Evolutionary conservation across 2,113 vertebrate species (phyloP).

Genomic region (Haemorhous mexicanus): DNA sequence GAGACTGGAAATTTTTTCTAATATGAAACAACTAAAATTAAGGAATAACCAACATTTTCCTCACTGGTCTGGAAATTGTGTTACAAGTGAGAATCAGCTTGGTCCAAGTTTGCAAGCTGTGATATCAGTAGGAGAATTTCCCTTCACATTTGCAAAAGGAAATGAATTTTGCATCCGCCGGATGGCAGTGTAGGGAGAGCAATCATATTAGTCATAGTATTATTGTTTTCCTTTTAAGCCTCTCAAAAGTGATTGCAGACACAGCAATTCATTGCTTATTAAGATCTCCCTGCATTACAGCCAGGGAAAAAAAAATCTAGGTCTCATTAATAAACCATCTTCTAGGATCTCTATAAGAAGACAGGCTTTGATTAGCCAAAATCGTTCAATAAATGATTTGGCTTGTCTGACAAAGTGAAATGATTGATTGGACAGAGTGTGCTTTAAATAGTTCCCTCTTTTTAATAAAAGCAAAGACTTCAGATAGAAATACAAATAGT

Average conservation of each 20-base stretch:
- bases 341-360: background rate
- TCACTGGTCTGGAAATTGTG: background rate
- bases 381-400: background rate
- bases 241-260: slow-evolving; percentile 51
- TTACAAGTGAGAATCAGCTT: background rate
- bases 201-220: background rate
- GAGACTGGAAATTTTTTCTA: background rate
- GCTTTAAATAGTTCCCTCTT: background rate
- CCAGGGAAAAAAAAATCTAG: background rate
- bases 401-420: background rate
- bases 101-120: background rate
- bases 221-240: slow-evolving; percentile 41
- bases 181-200: slow-evolving; percentile 58
- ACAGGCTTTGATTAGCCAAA: slow-evolving; percentile 3
- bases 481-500: background rate
- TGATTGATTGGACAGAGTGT: background rate
- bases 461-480: background rate
- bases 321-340: slow-evolving; percentile 56
- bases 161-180: slow-evolving; percentile 30
- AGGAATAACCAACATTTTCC: slow-evolving; percentile 2
- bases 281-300: slow-evolving; percentile 26
- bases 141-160: background rate
- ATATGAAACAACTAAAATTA: background rate
- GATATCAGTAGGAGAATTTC: slow-evolving; percentile 26
- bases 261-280: slow-evolving; percentile 52